A percentile compares a stretch with the other conserved stretches of the same genome.
Conservation (phyloP, 2,113 vertebrate genomes). For the Meles meles region DNA sequence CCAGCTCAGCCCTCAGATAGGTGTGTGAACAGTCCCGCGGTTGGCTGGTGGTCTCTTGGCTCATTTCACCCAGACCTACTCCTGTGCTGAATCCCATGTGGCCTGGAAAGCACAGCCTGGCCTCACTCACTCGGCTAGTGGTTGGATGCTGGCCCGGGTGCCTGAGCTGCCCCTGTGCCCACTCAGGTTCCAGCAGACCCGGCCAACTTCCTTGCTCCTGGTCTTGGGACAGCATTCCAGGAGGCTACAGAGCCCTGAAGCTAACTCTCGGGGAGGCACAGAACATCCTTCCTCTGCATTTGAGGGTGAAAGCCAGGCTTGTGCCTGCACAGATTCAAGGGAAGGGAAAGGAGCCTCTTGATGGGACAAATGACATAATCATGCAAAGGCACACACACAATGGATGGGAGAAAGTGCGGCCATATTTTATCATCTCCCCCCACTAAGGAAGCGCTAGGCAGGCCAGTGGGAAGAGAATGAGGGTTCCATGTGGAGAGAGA, state of each 20-base stretch:
- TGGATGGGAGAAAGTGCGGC: not conserved
- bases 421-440: fast-evolving
- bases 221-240: not conserved
- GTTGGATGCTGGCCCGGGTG: not conserved
- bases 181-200: not conserved
- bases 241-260: fast-evolving
- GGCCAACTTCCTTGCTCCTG: not conserved
- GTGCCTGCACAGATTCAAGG: not conserved
- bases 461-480: not conserved
- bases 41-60: not conserved
- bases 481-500: not conserved
- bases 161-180: not conserved
- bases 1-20: not conserved
- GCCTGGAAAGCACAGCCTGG: not conserved
- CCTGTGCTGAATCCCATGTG: not conserved
- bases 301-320: not conserved
- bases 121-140: not conserved
- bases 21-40: fast-evolving
- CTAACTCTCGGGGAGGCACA: not conserved
- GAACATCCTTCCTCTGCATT: not conserved
- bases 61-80: not conserved
- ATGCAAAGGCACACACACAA: fast-evolving
- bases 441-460: not conserved
- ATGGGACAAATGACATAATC: no score
- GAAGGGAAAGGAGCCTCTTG: not conserved